phyloP scores from a whole-genome alignment of 2,888 invertebrate genomes.

The Rotaria magnacalcarata region DNA sequence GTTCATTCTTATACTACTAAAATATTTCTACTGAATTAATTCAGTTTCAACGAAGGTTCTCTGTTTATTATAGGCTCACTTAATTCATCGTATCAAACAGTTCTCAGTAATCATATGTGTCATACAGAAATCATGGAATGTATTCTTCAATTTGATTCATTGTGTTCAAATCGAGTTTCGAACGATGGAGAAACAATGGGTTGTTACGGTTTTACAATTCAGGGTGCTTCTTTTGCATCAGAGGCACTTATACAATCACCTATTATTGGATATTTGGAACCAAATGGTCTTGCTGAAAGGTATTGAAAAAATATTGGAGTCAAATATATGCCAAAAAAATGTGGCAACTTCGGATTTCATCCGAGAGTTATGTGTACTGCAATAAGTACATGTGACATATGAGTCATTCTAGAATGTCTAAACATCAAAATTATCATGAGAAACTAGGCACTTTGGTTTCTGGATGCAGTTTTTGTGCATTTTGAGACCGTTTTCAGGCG shows the following conservation, averaged over 20 bases:
- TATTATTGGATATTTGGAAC: slow-evolving; percentile 62
- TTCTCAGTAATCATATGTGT: slow-evolving; percentile 58
- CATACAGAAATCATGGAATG: slow-evolving; percentile 64
- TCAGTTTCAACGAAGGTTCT: too few relatives aligned
- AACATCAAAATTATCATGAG: too few relatives aligned
- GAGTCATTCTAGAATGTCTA: too few relatives aligned
- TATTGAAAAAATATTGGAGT: slow-evolving; percentile 49
- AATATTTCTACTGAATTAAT: too few relatives aligned
- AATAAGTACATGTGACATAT: too few relatives aligned
- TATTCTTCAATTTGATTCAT: slow-evolving; percentile 61
- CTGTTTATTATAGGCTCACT: slow-evolving; percentile 35
- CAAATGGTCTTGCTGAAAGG: slow-evolving; percentile 66
- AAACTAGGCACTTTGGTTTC: too few relatives aligned
- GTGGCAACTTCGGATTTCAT: too few relatives aligned
- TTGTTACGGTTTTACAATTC: slow-evolving; percentile 63
- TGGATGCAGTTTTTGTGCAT: too few relatives aligned
- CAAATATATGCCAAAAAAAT: not conserved
- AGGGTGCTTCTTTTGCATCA: slow-evolving; percentile 54
- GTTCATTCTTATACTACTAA: too few relatives aligned
- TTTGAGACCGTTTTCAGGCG: too few relatives aligned
- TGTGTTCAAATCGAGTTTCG: not conserved
- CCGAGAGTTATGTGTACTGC: too few relatives aligned
- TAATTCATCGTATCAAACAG: slow-evolving; percentile 43
- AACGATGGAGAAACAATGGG: not conserved
- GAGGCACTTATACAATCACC: slow-evolving; percentile 56